Percentiles rank a stretch among this genome's conserved stretches.
Evolutionary conservation across 2,888 invertebrate species (phyloP).

Genomic region (Papilio gigon): DNA sequence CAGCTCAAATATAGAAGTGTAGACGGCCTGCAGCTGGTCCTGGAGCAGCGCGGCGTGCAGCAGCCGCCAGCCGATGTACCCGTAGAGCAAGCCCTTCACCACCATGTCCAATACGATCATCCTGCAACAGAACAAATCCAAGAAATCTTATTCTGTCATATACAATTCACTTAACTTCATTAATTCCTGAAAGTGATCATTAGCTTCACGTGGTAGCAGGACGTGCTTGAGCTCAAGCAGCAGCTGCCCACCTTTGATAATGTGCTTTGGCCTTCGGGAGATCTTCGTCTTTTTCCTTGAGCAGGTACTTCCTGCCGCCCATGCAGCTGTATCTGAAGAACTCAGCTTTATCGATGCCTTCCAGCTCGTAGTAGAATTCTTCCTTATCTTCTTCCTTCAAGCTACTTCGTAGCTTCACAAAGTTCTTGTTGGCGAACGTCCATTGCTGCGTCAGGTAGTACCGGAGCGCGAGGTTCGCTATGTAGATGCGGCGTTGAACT

Average conservation of each 20-base stretch:
- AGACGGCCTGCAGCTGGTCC: constrained; percentile 1
- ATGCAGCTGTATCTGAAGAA: constrained; percentile 80
- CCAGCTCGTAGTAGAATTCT: constrained; percentile 83
- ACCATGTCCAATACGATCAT: constrained; percentile 55
- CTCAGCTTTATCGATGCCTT: constrained; percentile 75
- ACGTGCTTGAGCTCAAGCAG: no score
- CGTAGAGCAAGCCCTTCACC: constrained; percentile 53
- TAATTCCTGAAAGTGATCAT: neutral
- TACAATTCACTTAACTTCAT: neutral
- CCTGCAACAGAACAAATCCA: constrained; percentile 53
- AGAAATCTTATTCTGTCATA: neutral
- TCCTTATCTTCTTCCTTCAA: constrained; percentile 77
- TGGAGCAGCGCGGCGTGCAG: constrained; percentile 46
- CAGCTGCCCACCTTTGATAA: constrained; percentile 77
- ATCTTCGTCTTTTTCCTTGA: constrained; percentile 85
- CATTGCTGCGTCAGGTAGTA: constrained; percentile 91
- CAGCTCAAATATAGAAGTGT: constrained; percentile 20
- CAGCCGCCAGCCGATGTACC: constrained; percentile 53
- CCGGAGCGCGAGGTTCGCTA: constrained; percentile 86
- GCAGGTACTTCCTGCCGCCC: constrained; percentile 85
- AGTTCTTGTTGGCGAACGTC: constrained; percentile 86
- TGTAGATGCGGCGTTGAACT: constrained; percentile 91
- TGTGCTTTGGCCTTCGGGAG: constrained; percentile 79
- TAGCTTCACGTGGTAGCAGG: no score
- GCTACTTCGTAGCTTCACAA: constrained; percentile 74